Conservation (phyloP, 2,113 vertebrate genomes). For the Cryptomyrus ogoouensis region DNA sequence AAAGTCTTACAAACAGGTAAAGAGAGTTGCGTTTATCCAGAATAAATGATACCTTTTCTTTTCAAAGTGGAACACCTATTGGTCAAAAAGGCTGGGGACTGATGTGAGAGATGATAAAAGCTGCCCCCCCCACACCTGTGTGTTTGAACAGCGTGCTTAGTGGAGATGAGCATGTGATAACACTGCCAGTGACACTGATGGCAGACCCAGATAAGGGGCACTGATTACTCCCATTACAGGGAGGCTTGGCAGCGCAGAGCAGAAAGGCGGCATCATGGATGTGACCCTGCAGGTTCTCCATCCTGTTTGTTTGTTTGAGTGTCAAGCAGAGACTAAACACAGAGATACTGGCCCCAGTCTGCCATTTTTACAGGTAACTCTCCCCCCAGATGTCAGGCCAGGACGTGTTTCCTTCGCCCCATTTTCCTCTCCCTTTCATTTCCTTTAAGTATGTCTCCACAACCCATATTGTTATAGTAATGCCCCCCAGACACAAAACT, state of each 20-base stretch:
- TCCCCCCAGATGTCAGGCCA: not conserved
- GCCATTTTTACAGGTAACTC: not conserved
- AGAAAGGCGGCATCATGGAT: conserved; percentile 20
- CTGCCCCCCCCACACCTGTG: not conserved
- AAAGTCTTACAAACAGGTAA: not conserved
- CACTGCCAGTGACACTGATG: conserved; percentile 41
- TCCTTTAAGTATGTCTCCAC: not conserved
- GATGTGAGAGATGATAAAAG: not conserved
- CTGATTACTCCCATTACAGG: conserved; percentile 40
- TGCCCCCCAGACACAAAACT: not conserved
- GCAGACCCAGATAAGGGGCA: conserved; percentile 42
- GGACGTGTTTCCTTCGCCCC: not conserved
- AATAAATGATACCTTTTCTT: not conserved
- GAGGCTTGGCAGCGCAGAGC: conserved; percentile 38
- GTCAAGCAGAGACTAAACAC: conserved; percentile 15
- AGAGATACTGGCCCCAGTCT: not conserved
- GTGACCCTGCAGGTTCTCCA: conserved; percentile 12
- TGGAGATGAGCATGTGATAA: conserved; percentile 46
- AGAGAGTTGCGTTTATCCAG: not conserved
- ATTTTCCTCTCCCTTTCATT: not conserved
- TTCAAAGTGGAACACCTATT: not conserved
- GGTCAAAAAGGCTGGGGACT: not conserved
- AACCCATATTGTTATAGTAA: not conserved
- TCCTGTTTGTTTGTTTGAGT: conserved; percentile 20
- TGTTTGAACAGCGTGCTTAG: conserved; percentile 39